Evolutionary conservation across 2,113 vertebrate species (phyloP).

Genomic region (Verasper variegatus): DNA sequence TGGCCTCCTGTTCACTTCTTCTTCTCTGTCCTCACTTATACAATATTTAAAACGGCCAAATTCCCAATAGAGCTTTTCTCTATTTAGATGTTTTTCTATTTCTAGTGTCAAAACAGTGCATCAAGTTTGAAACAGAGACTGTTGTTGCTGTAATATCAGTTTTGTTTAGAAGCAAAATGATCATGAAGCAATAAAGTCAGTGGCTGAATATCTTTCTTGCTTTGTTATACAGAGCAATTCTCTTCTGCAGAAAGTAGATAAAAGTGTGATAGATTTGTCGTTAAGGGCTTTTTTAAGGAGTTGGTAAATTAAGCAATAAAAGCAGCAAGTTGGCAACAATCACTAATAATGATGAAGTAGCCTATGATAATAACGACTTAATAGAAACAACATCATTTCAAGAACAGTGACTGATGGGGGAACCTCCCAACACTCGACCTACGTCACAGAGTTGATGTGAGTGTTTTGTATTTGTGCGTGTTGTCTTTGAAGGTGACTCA

Average conservation of each 20-base stretch:
- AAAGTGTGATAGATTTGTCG: too few relatives aligned
- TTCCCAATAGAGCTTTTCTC: not conserved
- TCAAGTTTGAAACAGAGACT: too few relatives aligned
- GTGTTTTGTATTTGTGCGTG: slow-evolving; percentile 20
- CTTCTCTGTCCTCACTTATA: not conserved
- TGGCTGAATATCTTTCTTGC: not conserved
- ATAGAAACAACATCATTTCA: too few relatives aligned
- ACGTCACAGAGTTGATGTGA: not conserved
- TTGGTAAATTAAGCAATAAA: too few relatives aligned
- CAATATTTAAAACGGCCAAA: not conserved
- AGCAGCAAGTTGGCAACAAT: too few relatives aligned
- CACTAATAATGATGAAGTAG: too few relatives aligned
- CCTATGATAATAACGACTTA: too few relatives aligned
- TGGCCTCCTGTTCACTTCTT: not conserved
- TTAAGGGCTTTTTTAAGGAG: not conserved
- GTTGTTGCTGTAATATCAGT: not conserved
- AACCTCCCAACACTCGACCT: not conserved
- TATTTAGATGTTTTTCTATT: not conserved
- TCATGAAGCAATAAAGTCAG: not conserved
- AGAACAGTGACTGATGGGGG: not conserved
- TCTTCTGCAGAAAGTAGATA: not conserved
- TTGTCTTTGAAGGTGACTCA: slow-evolving; percentile 50
- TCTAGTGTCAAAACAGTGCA: not conserved
- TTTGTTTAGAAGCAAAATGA: not conserved
- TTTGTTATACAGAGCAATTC: not conserved